Evolutionary conservation across 2,113 vertebrate species (phyloP).

Genomic region (Bos taurus): DNA sequence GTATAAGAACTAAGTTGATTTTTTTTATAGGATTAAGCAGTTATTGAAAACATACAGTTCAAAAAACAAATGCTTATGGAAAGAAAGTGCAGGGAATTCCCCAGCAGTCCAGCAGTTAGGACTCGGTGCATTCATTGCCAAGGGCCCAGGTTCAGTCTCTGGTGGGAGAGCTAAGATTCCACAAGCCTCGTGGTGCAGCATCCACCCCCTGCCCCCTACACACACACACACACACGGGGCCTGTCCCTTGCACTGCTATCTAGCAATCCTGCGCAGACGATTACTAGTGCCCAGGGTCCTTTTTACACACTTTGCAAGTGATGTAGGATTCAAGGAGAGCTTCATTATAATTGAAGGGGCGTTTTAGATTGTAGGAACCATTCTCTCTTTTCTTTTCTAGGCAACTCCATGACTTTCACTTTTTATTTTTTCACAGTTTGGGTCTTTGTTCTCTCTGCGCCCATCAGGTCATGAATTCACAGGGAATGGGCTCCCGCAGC

Average conservation of each 20-base stretch:
- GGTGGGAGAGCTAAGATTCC: neutral
- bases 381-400: neutral
- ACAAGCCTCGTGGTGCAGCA: neutral
- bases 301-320: neutral
- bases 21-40: neutral
- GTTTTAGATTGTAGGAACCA: neutral
- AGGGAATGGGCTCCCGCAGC: neutral
- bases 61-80: neutral
- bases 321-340: neutral
- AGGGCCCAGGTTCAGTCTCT: neutral
- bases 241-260: neutral
- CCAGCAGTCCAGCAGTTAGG: neutral
- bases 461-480: neutral
- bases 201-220: accelerated
- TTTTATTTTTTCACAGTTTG: neutral
- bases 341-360: neutral
- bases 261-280: neutral
- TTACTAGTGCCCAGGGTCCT: neutral
- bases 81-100: neutral
- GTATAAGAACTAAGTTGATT: neutral
- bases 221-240: accelerated
- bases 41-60: neutral
- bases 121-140: neutral
- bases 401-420: neutral
- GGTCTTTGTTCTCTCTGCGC: neutral